Evolutionary conservation across 2,113 vertebrate species (phyloP), one percentile per base, ranked within the genome.

Genomic region (Globicephala melas): DNA sequence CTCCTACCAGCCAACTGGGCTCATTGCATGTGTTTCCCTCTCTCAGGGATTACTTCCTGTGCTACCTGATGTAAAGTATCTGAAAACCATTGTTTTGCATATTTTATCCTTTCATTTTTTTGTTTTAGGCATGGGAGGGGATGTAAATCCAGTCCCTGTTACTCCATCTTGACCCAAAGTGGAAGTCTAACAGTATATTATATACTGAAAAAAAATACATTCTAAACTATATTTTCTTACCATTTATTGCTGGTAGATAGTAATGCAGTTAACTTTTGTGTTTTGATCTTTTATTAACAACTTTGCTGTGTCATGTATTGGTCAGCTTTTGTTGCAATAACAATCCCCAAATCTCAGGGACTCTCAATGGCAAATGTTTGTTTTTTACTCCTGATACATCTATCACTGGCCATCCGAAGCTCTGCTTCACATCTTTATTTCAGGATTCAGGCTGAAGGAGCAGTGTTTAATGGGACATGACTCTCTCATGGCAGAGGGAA

Each of bases 141-240:
- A 9, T 44, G 25, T 63, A 53, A 84, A 38, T 63, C 47, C 17
- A 79, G n/a, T 55, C n/a, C 26, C n/a, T 65, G 0, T 79, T 53
- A 53, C 5, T 63, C 76, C 68, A n/a, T 88, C 71, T 91, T 91
- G 89, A 47, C 82, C 53, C 63, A 91, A 47, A 93, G 55, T 62
- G 28, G 33, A 91, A 95, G 41, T 68, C 55, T 36, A 89, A 25
- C 65, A 36, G 58, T 55, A 28, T 76, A 17, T 90, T 82, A 71
- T 55, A 36, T 63, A 63, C 26, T 84, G 50, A 31, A 23, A 7
- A 92, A 18, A 58, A 70, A 44, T 73, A 68, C 55, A 81, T 74
- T 79, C 84, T 70, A 90, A 77, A 21, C 21, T 88, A 77, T 11
- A 18, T 73, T 94, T 97, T 84, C 63, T 80, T 94, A 89, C 44